Evolutionary conservation across 2,113 vertebrate genomes (phyloP).

Genomic region (Riparia riparia): DNA sequence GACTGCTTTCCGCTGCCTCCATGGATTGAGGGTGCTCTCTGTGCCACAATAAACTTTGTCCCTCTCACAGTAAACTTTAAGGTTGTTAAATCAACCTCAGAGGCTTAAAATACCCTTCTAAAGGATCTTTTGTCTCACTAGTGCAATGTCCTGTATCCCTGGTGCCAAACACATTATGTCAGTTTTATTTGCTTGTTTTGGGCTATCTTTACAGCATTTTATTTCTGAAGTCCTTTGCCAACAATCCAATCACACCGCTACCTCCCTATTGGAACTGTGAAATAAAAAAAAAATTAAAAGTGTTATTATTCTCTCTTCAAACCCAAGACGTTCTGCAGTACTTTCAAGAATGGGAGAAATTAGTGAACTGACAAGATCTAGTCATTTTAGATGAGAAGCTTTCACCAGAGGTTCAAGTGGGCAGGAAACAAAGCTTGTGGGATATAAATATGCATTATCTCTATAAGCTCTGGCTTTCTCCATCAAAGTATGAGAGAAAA

Average conservation of each 20-base stretch:
- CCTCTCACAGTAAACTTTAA: not conserved
- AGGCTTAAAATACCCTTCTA: constrained; percentile 51
- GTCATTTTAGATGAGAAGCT: not conserved
- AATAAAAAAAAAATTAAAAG: not conserved
- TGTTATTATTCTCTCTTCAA: not conserved
- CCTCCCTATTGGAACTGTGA: not conserved
- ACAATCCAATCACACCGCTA: not conserved
- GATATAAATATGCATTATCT: not conserved
- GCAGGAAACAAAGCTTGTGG: not conserved
- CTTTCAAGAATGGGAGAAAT: not conserved
- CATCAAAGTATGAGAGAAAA: not conserved
- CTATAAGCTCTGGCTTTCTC: not conserved
- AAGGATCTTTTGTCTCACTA: constrained; percentile 54
- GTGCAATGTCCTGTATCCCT: constrained; percentile 14
- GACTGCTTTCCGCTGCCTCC: not conserved
- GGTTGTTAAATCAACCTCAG: constrained; percentile 37
- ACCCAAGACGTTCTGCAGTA: not conserved
- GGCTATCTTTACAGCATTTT: constrained; percentile 30
- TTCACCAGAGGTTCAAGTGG: not conserved
- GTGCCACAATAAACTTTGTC: not conserved
- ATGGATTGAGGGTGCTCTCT: not conserved
- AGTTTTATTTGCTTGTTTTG: constrained; percentile 53
- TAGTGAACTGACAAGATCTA: not conserved
- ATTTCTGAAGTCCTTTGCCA: constrained; percentile 56
- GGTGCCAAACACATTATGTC: constrained; percentile 45